phyloP scores from a whole-genome alignment of 1,140 invertebrate genomes.

The Calephelis nemesis region DNA sequence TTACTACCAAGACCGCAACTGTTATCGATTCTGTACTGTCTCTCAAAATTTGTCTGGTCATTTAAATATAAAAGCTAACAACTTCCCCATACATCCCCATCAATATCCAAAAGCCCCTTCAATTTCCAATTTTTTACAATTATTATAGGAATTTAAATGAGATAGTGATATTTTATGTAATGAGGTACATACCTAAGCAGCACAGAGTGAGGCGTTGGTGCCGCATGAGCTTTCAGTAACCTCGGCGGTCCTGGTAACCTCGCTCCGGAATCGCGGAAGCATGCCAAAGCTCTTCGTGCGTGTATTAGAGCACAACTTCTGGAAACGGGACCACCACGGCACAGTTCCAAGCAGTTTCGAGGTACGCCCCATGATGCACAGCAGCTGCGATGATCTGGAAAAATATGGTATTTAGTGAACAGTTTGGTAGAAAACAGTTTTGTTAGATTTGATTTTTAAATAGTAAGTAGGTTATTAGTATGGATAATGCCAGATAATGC shows the following conservation, averaged over 20 bases:
- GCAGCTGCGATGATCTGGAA: slow-evolving; percentile 86
- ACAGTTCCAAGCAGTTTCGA: slow-evolving; percentile 87
- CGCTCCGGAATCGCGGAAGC: slow-evolving; percentile 89
- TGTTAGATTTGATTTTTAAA: no score
- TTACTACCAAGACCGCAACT: no score
- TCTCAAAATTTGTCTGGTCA: no score
- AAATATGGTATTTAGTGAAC: not conserved
- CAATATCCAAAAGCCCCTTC: no score
- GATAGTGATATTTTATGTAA: no score
- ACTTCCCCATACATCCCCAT: no score
- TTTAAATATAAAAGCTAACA: no score
- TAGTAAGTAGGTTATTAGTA: no score
- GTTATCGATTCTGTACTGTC: no score
- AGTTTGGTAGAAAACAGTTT: no score
- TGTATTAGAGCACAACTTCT: slow-evolving; percentile 86
- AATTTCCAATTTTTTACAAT: not conserved
- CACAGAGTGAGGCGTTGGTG: slow-evolving; percentile 81
- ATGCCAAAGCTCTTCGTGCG: slow-evolving; percentile 86
- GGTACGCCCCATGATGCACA: slow-evolving; percentile 88
- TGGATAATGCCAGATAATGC: no score
- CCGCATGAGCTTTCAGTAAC: slow-evolving; percentile 82
- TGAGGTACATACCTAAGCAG: slow-evolving; percentile 67
- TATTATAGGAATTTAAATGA: not conserved
- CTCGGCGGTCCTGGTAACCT: slow-evolving; percentile 88
- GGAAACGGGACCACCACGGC: slow-evolving; percentile 72